Evolutionary conservation across 2,888 invertebrate genomes (phyloP), one percentile per base, ranked within the genome.

Genomic region (Lithophane socia): DNA sequence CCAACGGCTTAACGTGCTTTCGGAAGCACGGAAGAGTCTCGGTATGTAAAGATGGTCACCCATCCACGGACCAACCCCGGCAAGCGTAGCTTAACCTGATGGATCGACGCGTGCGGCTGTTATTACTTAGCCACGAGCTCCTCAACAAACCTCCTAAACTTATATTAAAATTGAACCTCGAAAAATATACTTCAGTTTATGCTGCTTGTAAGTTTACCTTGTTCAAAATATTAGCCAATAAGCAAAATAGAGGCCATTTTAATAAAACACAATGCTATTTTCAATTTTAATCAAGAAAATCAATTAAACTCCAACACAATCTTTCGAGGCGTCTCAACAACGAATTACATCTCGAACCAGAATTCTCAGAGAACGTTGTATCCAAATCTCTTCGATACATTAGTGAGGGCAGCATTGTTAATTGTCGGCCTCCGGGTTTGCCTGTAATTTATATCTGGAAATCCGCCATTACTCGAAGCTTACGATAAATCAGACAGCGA

Each of bases 401-500:
- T 90, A 90, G 68, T 68, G 54, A 68, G 85, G 76, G 89, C 79
- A 90, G 89, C 91, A 90, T 92, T 92, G 93, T 93, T 94, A 94
- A 94, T 94, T 92, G 91, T 91, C 66, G 72, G 82, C 84, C 85
- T 90, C 87, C 89, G 89, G 89, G 79, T 79, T 85, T 83, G 86
- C 80, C 86, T 88, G 93, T 94, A 92, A 95, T 94, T 95, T 94
- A 94, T 94, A 92, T 91, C 90, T 85, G 87, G 86, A 90, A 87
- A 90, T 91, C 91, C 90, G 81, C 92, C 92, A 92, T 93, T 93
- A 92, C 90, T 91, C 88, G 91, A 86, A 89, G 90, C 91, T 89
- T 85, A 90, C 92, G 88, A 95, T 95, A 95, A 95, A 95, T 95
- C 94, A 94, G 91, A 78, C 88, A 85, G 79, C 85, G 90, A 91